Conservation (phyloP, 2,113 vertebrate species). For the Bagarius yarrelli region DNA sequence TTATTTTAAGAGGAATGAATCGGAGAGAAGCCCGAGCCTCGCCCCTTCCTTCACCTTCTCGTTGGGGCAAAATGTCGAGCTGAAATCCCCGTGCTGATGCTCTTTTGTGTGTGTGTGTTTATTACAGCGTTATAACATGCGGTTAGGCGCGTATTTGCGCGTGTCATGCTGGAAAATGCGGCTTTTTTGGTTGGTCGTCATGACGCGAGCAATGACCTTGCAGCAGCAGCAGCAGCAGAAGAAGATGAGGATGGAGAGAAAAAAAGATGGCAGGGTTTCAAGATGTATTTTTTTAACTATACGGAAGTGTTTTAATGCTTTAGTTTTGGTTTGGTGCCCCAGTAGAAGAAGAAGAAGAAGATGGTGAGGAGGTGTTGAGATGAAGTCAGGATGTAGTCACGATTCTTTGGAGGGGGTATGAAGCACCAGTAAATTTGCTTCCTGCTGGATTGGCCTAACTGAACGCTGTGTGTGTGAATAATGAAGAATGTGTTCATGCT, state of each 20-base stretch:
- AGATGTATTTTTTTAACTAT: not conserved
- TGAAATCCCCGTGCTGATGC: not conserved
- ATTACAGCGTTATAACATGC: not conserved
- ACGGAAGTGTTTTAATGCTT: not conserved
- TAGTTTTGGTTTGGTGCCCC: not conserved
- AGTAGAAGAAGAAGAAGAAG: not conserved
- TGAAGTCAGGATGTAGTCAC: slow-evolving; percentile 27
- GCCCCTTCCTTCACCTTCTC: slow-evolving; percentile 44
- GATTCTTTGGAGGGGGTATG: slow-evolving; percentile 19
- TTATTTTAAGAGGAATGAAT: slow-evolving; percentile 16
- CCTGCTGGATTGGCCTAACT: not conserved
- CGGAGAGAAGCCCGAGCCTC: slow-evolving; percentile 34
- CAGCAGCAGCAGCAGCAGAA: slow-evolving; percentile 1
- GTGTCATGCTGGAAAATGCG: slow-evolving; percentile 1
- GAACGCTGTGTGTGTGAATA: not conserved
- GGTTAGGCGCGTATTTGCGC: not conserved
- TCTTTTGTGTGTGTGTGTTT: not conserved
- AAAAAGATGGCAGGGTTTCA: not conserved
- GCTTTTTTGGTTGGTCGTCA: not conserved
- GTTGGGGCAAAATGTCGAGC: slow-evolving; percentile 3
- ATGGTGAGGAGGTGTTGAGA: not conserved
- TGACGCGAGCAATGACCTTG: slow-evolving; percentile 33
- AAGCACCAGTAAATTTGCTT: not conserved
- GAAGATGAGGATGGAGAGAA: not conserved
- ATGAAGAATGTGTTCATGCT: not conserved